Evolutionary conservation across 2,797 vertebrate genomes (phyloP), one percentile per base, ranked within the genome.

Genomic region (Labroides dimidiatus): DNA sequence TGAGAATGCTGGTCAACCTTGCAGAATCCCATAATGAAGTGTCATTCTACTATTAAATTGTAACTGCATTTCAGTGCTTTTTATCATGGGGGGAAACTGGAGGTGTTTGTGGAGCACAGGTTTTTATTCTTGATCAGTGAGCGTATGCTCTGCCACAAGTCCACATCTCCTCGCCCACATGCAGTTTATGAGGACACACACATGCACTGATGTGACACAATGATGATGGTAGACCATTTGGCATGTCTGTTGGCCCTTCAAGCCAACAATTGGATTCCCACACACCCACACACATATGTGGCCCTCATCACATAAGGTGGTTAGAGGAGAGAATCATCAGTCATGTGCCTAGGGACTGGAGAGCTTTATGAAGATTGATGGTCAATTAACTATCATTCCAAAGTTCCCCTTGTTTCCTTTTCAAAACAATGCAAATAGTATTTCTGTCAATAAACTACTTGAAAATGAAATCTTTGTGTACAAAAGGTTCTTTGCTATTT

Each of bases 211-310:
- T 20, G 58, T 63, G 13, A 68, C 71, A 69, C 64, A 68, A 33
- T 70, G 67, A 64, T 54, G 54, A 19, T 33, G 21, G 49, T 27
- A n/a, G 33, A 81, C 50, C 63, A 24, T 81, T 77, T 52, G 60
- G 36, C 27, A 45, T 37, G 23, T 59, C 58, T 60, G 37, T 17
- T 36, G 53, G 56, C 53, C 45, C 75, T 47, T 37, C n/a, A 44
- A 37, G 67, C 37, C 41, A 17, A 8, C 9, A 20, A 53, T 41
- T 21, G 21, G 47, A 72, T 44, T 70, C 39, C 54, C 56, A 64
- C 73, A 70, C 59, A 11, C 58, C 52, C 75, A 64, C 64, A 53
- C 64, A 36, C 55, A 64, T 59, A 58, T 56, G 49, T 66, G 71
- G 55, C 67, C 45, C 21, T 58, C 4, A 10, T 68, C 42, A 27